phyloP scores from a whole-genome alignment of 2,113 vertebrate species.

The Pelodiscus sinensis region DNA sequence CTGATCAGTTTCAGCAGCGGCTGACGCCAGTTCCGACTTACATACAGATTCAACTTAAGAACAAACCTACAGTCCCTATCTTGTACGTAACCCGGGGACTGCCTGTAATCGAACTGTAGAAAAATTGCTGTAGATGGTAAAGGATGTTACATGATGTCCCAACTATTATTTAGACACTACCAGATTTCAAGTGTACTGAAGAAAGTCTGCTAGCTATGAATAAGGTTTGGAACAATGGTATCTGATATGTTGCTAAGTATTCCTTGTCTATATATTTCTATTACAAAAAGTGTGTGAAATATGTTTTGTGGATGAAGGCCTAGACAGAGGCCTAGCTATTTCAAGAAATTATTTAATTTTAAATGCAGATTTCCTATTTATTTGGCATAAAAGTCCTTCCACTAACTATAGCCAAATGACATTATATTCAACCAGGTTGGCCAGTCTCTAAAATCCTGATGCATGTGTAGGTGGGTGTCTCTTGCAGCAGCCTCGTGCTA shows the following conservation, averaged over 20 bases:
- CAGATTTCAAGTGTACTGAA: background rate
- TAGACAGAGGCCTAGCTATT: background rate
- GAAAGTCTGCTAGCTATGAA: rapidly evolving
- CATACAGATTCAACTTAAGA: too few relatives aligned
- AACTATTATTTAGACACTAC: background rate
- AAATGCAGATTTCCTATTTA: background rate
- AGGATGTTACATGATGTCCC: background rate
- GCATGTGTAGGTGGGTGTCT: background rate
- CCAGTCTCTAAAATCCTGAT: background rate
- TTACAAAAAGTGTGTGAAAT: background rate
- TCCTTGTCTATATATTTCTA: background rate
- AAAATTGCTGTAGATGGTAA: rapidly evolving
- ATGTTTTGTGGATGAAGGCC: background rate
- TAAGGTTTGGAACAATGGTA: background rate
- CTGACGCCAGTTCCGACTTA: too few relatives aligned
- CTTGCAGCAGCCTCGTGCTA: background rate
- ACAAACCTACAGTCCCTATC: too few relatives aligned
- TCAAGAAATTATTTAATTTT: background rate
- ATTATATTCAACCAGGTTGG: background rate
- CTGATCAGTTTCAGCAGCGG: too few relatives aligned
- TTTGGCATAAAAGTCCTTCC: background rate
- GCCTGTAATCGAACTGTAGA: too few relatives aligned
- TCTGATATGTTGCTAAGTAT: background rate
- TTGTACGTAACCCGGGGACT: too few relatives aligned
- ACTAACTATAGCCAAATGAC: background rate